A percentile compares a stretch with the other conserved stretches of the same genome.
These are phyloP conservation scores for Eremobia ochroleuca DNA, from an alignment of 2,888 invertebrate species.

Conservation along the genomic window DNA sequence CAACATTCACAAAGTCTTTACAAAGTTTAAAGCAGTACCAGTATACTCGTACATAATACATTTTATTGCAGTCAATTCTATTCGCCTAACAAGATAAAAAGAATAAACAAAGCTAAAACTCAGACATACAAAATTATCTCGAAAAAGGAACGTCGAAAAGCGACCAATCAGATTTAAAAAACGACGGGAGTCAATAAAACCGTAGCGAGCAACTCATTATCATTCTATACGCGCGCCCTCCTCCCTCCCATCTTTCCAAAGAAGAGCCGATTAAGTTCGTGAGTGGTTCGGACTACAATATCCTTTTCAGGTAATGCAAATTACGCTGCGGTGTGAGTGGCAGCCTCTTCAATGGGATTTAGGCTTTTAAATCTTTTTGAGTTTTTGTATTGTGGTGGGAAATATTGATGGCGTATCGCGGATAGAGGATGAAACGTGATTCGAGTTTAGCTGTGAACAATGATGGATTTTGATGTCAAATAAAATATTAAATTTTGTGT, in stretches of 20 bases:
- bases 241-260: constrained; percentile 34
- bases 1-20: constrained; percentile 18
- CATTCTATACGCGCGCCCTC: constrained; percentile 58
- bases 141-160: constrained; percentile 48
- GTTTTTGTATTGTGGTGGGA: constrained; percentile 32
- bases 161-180: constrained; percentile 78
- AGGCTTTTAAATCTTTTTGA: constrained; percentile 51
- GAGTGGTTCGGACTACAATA: constrained; percentile 73
- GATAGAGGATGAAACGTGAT: constrained; percentile 1
- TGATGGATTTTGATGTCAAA: background rate
- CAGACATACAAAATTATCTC: constrained; percentile 45
- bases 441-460: constrained; percentile 4
- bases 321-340: constrained; percentile 65
- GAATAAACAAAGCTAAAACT: constrained; percentile 51
- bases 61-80: constrained; percentile 44
- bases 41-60: constrained; percentile 40
- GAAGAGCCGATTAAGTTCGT: constrained; percentile 74
- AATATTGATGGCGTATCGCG: constrained; percentile 30
- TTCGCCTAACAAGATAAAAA: constrained; percentile 51
- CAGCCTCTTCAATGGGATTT: constrained; percentile 51
- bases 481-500: constrained; percentile 10
- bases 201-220: constrained; percentile 70
- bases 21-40: constrained; percentile 19
- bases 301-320: constrained; percentile 71
- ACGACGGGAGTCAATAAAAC: constrained; percentile 78